Conservation (phyloP, 2,113 vertebrate genomes). For the Accipiter virgatus region DNA sequence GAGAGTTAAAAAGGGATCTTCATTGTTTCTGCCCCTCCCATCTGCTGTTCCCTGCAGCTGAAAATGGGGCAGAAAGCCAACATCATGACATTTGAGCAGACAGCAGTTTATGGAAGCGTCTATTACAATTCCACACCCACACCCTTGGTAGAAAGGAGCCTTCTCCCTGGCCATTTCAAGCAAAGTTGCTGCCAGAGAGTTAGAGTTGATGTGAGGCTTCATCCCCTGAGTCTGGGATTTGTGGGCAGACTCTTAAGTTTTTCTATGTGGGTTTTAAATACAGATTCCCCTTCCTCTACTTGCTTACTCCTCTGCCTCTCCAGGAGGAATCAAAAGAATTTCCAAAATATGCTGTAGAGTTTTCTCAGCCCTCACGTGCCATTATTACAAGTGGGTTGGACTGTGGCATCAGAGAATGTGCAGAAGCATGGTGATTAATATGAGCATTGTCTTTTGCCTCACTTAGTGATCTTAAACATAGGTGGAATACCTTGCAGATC, state of each 20-base stretch:
- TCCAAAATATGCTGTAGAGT: background rate
- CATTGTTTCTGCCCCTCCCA: slow-evolving; percentile 50
- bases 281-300: background rate
- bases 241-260: background rate
- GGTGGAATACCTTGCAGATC: background rate
- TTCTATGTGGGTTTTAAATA: background rate
- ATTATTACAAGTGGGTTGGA: background rate
- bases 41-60: slow-evolving; percentile 41
- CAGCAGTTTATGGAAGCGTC: slow-evolving; percentile 46
- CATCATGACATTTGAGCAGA: slow-evolving; percentile 41
- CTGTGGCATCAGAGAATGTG: background rate
- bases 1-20: slow-evolving; percentile 52
- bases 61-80: slow-evolving; percentile 59
- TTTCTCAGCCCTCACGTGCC: background rate
- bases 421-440: background rate
- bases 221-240: background rate
- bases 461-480: background rate
- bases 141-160: background rate
- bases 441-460: background rate
- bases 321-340: background rate
- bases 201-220: background rate
- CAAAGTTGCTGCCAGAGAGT: background rate
- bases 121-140: slow-evolving; percentile 30
- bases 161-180: background rate
- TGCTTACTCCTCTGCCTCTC: background rate